Conservation (phyloP, 1,140 invertebrate species). For the Zaprionus davidi region DNA sequence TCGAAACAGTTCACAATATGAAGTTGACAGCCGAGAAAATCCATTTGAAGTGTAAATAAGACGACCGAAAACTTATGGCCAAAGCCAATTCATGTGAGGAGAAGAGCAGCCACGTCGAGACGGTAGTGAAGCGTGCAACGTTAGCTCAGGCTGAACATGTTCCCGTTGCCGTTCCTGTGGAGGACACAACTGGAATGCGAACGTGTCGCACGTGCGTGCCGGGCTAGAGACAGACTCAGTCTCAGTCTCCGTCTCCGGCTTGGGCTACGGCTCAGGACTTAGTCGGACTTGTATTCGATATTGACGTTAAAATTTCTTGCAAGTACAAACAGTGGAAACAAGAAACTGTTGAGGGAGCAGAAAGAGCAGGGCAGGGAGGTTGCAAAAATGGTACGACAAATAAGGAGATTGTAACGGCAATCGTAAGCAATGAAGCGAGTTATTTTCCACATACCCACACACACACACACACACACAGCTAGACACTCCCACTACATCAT, state of each 20-base stretch:
- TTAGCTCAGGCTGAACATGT: constrained; percentile 45
- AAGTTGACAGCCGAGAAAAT: constrained; percentile 41
- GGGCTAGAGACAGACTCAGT: constrained; percentile 33
- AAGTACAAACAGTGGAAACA: constrained; percentile 41
- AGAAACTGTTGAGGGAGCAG: constrained; percentile 20
- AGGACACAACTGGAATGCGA: constrained; percentile 24
- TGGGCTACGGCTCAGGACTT: neutral
- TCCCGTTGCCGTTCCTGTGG: neutral
- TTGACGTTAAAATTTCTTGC: constrained; percentile 70
- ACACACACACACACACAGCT: neutral
- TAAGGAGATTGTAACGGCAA: constrained; percentile 72
- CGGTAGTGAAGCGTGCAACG: constrained; percentile 11
- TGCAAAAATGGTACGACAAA: constrained; percentile 51
- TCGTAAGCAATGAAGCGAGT: constrained; percentile 70
- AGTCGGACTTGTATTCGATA: constrained; percentile 61
- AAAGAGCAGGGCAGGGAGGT: neutral
- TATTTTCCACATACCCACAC: constrained; percentile 35
- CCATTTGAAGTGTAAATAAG: constrained; percentile 70
- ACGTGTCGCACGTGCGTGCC: constrained; percentile 72
- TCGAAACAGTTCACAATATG: constrained; percentile 5
- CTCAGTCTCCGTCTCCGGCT: neutral
- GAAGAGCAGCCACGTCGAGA: constrained; percentile 6
- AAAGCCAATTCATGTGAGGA: constrained; percentile 61
- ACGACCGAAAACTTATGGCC: constrained; percentile 41
- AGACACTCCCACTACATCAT: constrained; percentile 54